Evolutionary conservation across 2,888 invertebrate genomes (phyloP).

Genomic region (Cantharis rufa): DNA sequence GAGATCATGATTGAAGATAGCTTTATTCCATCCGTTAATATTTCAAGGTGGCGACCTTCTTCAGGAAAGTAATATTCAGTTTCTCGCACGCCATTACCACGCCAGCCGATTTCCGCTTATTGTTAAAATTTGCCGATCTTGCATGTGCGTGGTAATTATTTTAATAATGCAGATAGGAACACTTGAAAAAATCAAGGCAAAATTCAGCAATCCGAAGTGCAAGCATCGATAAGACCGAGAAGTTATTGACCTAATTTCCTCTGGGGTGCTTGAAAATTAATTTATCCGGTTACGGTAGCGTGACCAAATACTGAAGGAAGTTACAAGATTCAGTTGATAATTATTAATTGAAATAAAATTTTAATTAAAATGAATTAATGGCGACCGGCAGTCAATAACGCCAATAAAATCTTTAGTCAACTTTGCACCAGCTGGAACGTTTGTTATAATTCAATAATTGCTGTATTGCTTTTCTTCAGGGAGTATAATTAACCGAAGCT

Average conservation of each 20-base stretch:
- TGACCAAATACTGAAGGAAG: not conserved
- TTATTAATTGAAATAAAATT: not conserved
- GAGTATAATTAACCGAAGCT: not conserved
- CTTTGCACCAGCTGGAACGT: not conserved
- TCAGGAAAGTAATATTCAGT: not conserved
- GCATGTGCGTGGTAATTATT: not conserved
- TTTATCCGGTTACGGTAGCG: not conserved
- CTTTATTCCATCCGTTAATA: not conserved
- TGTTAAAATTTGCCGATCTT: not conserved
- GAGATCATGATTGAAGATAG: not conserved
- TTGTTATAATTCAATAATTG: not conserved
- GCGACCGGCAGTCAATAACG: not conserved
- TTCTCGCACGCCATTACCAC: not conserved
- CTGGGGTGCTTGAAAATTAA: not conserved
- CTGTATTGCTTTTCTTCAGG: not conserved
- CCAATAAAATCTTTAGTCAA: not conserved
- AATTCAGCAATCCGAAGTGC: not conserved
- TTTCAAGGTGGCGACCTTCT: not conserved
- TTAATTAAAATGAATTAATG: not conserved
- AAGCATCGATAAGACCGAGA: not conserved
- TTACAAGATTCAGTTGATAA: not conserved
- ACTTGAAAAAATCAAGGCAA: not conserved
- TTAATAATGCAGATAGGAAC: not conserved
- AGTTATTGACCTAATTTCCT: constrained; percentile 1
- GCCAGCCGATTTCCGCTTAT: not conserved